These are phyloP conservation scores for Trichonephila clavipes DNA, from an alignment of 1,140 invertebrate species.

Conservation along the genomic window DNA sequence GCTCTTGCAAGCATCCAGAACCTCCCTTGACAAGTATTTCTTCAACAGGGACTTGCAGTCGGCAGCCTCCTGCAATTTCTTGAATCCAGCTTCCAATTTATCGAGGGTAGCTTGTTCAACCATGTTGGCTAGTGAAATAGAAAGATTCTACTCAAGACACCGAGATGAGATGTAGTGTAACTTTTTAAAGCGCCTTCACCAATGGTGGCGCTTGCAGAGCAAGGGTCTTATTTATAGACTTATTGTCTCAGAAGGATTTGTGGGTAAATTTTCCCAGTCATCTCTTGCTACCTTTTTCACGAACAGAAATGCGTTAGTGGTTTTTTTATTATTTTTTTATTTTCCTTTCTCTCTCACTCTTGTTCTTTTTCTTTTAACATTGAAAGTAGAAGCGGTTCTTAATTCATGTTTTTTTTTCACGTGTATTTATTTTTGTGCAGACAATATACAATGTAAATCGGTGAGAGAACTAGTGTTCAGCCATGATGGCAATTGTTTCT, in stretches of 20 bases:
- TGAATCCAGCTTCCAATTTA: constrained; percentile 93
- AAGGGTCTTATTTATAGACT: constrained; percentile 68
- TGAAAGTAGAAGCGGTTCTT: background rate
- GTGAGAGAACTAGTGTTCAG: background rate
- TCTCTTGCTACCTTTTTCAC: constrained; percentile 1
- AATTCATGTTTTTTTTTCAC: background rate
- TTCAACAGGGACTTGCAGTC: constrained; percentile 97
- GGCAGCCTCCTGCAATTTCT: constrained; percentile 89
- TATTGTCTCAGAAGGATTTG: constrained; percentile 45
- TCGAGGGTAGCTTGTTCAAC: constrained; percentile 81
- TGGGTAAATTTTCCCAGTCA: constrained; percentile 65
- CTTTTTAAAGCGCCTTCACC: constrained; percentile 40
- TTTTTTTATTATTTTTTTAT: background rate
- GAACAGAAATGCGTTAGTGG: constrained; percentile 25
- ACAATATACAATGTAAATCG: constrained; percentile 7
- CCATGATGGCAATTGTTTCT: background rate
- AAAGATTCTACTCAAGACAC: background rate
- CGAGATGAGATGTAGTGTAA: background rate
- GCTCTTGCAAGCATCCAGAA: constrained; percentile 94
- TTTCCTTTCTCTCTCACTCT: background rate
- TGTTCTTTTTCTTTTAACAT: constrained; percentile 23
- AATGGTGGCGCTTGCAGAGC: constrained; percentile 33
- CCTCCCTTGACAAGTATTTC: constrained; percentile 93
- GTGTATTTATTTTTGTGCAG: background rate
- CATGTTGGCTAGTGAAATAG: constrained; percentile 71